Evolutionary conservation across 1,140 invertebrate species (phyloP), one percentile per base, ranked within the genome.

Genomic region (Drosophila varians): DNA sequence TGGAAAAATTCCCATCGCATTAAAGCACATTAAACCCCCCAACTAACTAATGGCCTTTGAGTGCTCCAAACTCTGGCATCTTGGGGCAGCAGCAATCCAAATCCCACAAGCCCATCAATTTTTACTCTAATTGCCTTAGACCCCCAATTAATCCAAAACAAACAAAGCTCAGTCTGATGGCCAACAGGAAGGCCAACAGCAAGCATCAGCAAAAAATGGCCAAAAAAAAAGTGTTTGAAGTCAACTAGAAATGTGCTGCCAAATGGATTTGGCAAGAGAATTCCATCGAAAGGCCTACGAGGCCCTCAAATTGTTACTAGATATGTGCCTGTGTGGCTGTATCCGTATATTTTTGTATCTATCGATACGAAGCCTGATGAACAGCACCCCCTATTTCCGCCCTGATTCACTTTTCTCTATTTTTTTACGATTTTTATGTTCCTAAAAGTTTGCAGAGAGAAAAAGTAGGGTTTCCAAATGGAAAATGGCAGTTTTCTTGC

Each of bases 101-200:
- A 38, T 25, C 38, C 16, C 58, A 6, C 38, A 26, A 34, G 19
- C 58, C 46, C 26, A 71, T 71, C 46, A 71, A 71, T 46, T 71
- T 71, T 60, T 45, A 51, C 66, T 71, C 69, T 72, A 72, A 72
- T 72, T 72, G 68, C 55, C 68, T 42, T 46, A 48, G 48, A 34
- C 34, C 36, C 43, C 36, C 48, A 60, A 72, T 72, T 72, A 72
- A 72, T 72, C 68, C 55, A 34, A 38, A 51, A 42, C 21, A 71
- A 43, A 69, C 45, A 58, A 38, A 38, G 53, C 14, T 11, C 45
- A 26, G n/a, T 40, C 45, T n/a, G 53, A 48, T 26, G 45, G 18
- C 18, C 16, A 12, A 19, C 42, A 57, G 36, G 14, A 45, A 19
- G 43, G 21, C 3, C 38, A 23, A 23, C n/a, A 45, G 18, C 12